Conservation (phyloP, 2,113 vertebrate genomes). For the Malurus melanocephalus region DNA sequence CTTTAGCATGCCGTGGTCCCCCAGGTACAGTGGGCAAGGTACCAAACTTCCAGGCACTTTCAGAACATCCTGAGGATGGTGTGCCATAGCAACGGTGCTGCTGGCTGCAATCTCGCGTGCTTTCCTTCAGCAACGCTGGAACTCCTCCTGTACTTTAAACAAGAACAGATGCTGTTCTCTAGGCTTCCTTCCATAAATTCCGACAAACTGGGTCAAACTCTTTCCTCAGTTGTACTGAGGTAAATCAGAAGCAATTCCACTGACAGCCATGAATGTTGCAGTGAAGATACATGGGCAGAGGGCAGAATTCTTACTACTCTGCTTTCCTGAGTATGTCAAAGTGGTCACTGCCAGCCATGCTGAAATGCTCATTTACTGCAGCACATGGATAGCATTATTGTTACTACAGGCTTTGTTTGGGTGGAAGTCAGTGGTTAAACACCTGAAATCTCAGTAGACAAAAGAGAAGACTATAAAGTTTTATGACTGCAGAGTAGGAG, state of each 20-base stretch:
- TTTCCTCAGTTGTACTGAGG: background rate
- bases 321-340: background rate
- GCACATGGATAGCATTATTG: conserved; percentile 69
- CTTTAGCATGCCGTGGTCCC: background rate
- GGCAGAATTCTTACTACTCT: background rate
- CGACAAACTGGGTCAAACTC: background rate
- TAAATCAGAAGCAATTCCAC: conserved; percentile 15
- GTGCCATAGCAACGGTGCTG: background rate
- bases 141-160: background rate
- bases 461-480: conserved; percentile 67
- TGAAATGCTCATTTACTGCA: conserved; percentile 31
- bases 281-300: background rate
- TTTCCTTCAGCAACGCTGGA: conserved; percentile 45
- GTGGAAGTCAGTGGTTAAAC: conserved; percentile 64
- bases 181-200: background rate
- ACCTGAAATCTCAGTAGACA: conserved; percentile 71
- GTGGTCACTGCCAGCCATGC: background rate
- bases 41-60: conserved; percentile 13
- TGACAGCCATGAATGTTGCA: background rate
- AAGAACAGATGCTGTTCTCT: conserved; percentile 17
- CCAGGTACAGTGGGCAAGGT: background rate
- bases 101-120: background rate
- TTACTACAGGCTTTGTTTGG: conserved; percentile 38
- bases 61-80: background rate
- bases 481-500: conserved; percentile 54